Evolutionary conservation across 1,140 invertebrate genomes (phyloP).

Genomic region (Probaryconus sp.): DNA sequence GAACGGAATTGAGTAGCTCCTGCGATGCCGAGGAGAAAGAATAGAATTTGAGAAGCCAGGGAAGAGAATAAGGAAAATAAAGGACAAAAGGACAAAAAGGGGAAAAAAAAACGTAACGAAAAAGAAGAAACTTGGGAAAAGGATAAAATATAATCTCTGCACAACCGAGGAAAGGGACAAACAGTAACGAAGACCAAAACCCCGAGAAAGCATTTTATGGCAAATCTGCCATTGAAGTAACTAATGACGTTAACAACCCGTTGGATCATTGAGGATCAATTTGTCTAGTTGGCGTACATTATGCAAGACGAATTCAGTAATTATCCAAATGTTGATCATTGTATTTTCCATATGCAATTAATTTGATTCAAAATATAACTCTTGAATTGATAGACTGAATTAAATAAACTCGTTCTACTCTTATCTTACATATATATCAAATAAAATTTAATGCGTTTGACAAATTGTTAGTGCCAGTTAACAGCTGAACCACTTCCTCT

Average conservation of each 20-base stretch:
- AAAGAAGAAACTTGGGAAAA: conserved; percentile 4
- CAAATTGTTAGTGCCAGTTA: too few relatives aligned
- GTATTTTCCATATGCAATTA: too few relatives aligned
- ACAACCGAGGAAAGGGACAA: conserved; percentile 50
- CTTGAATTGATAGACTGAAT: too few relatives aligned
- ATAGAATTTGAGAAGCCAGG: conserved; percentile 53
- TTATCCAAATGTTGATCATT: too few relatives aligned
- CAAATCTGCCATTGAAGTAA: conserved; percentile 58
- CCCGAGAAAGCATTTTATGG: conserved; percentile 60
- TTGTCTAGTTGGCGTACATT: conserved; percentile 49
- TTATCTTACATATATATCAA: too few relatives aligned
- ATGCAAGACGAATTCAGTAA: conserved; percentile 53
- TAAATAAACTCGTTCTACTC: too few relatives aligned
- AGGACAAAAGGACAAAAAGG: too few relatives aligned
- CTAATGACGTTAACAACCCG: conserved; percentile 63
- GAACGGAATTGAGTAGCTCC: conserved; percentile 72
- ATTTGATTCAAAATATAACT: too few relatives aligned
- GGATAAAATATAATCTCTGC: conserved; percentile 58
- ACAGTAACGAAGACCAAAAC: conserved; percentile 63
- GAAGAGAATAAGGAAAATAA: conserved; percentile 47
- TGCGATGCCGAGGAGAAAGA: conserved; percentile 65
- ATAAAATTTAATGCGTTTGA: too few relatives aligned
- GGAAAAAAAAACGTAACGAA: conserved; percentile 13
- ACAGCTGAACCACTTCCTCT: too few relatives aligned
- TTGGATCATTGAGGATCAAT: conserved; percentile 36